These are phyloP conservation scores for Lagorchestes hirsutus DNA, from an alignment of 2,797 vertebrate species.

Conservation along the genomic window DNA sequence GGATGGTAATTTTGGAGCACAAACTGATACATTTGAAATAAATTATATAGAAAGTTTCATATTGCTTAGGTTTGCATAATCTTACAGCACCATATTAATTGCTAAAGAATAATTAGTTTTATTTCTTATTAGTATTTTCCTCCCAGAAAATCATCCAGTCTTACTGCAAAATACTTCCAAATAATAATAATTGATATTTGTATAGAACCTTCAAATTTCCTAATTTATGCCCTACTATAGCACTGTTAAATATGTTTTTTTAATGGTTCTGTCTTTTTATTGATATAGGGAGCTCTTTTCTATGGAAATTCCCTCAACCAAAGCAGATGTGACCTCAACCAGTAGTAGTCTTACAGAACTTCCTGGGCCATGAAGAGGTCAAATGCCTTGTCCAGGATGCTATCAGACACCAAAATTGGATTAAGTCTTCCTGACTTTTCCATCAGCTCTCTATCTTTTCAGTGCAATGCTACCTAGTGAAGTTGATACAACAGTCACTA, in stretches of 20 bases:
- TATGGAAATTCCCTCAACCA: background rate
- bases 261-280: background rate
- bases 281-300: background rate
- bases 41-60: background rate
- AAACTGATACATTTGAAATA: background rate
- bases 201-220: background rate
- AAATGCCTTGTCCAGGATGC: background rate
- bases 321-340: background rate
- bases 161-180: background rate
- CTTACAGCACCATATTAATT: background rate
- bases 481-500: too few relatives aligned
- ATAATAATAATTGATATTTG: background rate
- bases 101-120: background rate
- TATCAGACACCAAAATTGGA: background rate
- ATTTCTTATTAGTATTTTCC: background rate
- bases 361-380: background rate
- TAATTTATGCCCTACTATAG: background rate
- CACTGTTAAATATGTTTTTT: too few relatives aligned
- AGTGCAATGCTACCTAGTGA: too few relatives aligned
- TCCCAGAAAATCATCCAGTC: background rate
- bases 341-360: background rate
- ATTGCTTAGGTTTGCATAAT: background rate
- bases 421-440: background rate
- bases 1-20: background rate
- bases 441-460: background rate